A percentile compares a stretch with the other conserved stretches of the same genome.
phyloP scores from a whole-genome alignment of 92 coral and sea anemone genomes.

The Siderastrea siderea region DNA sequence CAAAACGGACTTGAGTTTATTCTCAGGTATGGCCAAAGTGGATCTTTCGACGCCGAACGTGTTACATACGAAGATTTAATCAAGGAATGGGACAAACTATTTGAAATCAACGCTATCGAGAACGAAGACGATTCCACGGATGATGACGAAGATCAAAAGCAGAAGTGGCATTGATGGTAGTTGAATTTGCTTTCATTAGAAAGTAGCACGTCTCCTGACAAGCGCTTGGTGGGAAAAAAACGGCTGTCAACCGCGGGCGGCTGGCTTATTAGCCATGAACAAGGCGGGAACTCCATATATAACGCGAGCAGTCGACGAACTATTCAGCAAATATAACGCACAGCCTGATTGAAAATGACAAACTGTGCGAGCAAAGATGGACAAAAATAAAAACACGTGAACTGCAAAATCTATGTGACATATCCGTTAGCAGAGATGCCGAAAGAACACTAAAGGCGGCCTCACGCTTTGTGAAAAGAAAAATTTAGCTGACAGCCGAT shows the following conservation, averaged over 20 bases:
- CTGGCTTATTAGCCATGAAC: not conserved
- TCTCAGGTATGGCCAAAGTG: slow-evolving; percentile 85
- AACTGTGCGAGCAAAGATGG: not conserved
- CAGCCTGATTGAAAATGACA: not conserved
- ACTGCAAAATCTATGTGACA: not conserved
- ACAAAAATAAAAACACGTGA: not conserved
- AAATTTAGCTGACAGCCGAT: not conserved
- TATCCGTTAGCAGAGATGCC: not conserved
- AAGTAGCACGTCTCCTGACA: not conserved
- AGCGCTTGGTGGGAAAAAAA: not conserved
- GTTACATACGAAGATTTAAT: slow-evolving; percentile 85
- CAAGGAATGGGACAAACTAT: slow-evolving; percentile 87
- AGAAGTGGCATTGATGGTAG: not conserved
- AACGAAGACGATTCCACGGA: slow-evolving; percentile 31
- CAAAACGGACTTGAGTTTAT: slow-evolving; percentile 88
- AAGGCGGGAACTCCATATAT: not conserved
- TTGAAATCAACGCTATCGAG: slow-evolving; percentile 65
- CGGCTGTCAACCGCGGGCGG: not conserved
- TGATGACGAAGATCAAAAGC: slow-evolving; percentile 43
- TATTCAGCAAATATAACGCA: not conserved
- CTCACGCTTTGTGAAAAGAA: too few species aligned
- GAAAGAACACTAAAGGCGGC: not conserved
- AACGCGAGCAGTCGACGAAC: not conserved
- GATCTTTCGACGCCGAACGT: slow-evolving; percentile 84
- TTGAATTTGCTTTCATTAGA: not conserved